Percentiles rank a stretch among this genome's conserved stretches.
Conservation (phyloP, 2,797 vertebrate species). For the Gadopsis bispinosus region DNA sequence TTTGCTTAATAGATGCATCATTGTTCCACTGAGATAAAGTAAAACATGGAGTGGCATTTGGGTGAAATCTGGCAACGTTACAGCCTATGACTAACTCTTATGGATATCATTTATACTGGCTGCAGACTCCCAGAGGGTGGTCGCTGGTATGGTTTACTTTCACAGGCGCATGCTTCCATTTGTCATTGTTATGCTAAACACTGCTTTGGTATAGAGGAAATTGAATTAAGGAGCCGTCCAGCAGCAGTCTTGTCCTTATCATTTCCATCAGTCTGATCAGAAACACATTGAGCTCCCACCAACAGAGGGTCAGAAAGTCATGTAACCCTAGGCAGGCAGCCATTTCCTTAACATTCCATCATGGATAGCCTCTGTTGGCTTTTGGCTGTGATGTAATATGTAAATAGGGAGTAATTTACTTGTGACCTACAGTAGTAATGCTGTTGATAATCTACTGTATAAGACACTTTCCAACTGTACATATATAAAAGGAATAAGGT, state of each 20-base stretch:
- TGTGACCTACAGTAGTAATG: conserved; percentile 17
- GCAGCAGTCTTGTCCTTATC: conserved; percentile 74
- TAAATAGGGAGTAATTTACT: conserved; percentile 45
- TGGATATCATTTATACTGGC: conserved; percentile 41
- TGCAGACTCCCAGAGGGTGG: conserved; percentile 64
- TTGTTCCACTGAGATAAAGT: neutral
- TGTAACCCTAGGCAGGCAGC: conserved; percentile 63
- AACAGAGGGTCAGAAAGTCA: conserved; percentile 74
- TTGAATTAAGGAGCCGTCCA: conserved; percentile 71
- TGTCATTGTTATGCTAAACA: conserved; percentile 83
- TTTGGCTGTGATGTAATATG: conserved; percentile 45
- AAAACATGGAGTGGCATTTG: neutral
- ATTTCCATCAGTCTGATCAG: conserved; percentile 75
- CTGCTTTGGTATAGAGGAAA: conserved; percentile 76
- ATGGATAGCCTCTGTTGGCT: conserved; percentile 35
- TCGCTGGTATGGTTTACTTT: conserved; percentile 66
- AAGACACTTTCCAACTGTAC: conserved; percentile 1
- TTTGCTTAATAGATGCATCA: neutral
- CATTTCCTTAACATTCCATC: conserved; percentile 76
- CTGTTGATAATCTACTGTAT: conserved; percentile 18
- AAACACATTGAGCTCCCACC: conserved; percentile 78
- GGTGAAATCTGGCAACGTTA: conserved; percentile 19
- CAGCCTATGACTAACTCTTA: conserved; percentile 12
- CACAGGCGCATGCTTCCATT: conserved; percentile 67
- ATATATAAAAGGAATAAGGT: neutral